Evolutionary conservation across 2,113 vertebrate species (phyloP), one percentile per base, ranked within the genome.

Genomic region (Capreolus pygargus): DNA sequence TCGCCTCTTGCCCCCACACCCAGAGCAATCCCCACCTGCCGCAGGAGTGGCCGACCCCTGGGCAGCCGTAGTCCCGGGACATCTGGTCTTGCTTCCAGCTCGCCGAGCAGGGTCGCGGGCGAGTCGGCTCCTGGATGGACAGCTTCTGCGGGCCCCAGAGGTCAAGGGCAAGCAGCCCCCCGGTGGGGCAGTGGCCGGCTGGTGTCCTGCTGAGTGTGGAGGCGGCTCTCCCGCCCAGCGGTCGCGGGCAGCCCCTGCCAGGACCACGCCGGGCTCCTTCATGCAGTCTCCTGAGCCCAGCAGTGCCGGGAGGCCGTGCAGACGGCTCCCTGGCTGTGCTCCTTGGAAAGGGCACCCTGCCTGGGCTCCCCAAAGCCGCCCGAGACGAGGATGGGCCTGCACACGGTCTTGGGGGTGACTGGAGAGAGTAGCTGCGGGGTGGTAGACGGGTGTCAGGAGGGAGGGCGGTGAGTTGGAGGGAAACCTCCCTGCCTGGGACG

Each of bases 241-340:
- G 7, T 52, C 81, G 6, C 0, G 5, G 30, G 45, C 19, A 1
- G 7, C 16, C 21, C 39, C 7, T 30, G 25, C n/a, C 2, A 2
- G 61, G 36, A 11, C 27, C 61, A 15, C 2, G 1, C 36, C 10
- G 0, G 9, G 33, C 70, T 55, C 25, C 16, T 27, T 1, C 39
- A 47, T 5, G 0, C 1, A 6, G 2, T 8, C 25, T 84, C 39
- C 85, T 39, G 43, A 57, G 11, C 50, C 23, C 0, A 0, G 39
- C 30, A 1, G 6, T 0, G 6, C 55, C 23, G n/a, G 25, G 54
- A 8, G 33, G 11, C 15, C 0, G 2, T 0, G 2, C 2, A 4
- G 28, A 45, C 1, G 28, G 3, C 2, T 19, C 8, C n/a, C 17
- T 0, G 0, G 19, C n/a, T 13, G n/a, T 36, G 5, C 23, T n/a